Conservation (phyloP, 2,113 vertebrate genomes). For the Sceloporus tristichus region DNA sequence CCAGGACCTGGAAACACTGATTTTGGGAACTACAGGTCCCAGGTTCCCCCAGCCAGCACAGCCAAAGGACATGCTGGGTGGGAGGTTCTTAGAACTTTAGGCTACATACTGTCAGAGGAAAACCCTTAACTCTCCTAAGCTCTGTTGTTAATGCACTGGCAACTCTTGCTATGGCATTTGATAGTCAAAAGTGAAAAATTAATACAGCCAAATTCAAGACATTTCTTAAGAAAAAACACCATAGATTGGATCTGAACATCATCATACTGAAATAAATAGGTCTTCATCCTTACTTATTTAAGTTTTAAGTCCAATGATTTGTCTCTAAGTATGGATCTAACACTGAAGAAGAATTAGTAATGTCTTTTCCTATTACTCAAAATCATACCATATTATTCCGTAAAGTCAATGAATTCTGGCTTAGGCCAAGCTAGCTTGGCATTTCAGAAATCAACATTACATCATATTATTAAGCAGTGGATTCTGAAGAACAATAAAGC, state of each 20-base stretch:
- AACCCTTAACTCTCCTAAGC: too few relatives aligned
- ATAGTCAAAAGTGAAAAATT: neutral
- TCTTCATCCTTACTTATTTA: neutral
- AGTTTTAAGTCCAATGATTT: neutral
- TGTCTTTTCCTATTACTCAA: neutral
- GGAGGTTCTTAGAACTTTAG: too few relatives aligned
- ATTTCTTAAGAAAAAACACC: neutral
- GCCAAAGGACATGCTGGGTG: too few relatives aligned
- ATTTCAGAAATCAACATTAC: conserved; percentile 41
- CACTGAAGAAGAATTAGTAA: neutral
- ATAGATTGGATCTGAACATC: neutral
- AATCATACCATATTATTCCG: conserved; percentile 41
- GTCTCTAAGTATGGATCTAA: neutral
- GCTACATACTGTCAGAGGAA: too few relatives aligned
- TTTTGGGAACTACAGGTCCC: too few relatives aligned
- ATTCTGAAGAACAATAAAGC: conserved; percentile 44
- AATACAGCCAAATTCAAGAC: neutral
- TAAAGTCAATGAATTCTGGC: conserved; percentile 1
- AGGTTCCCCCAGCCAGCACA: too few relatives aligned
- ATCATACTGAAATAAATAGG: neutral
- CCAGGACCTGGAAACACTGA: too few relatives aligned
- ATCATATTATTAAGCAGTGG: conserved; percentile 61
- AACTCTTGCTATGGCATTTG: neutral
- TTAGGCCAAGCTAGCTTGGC: conserved; percentile 39
- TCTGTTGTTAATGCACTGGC: neutral